A percentile compares a stretch with the other conserved stretches of the same genome.
These are phyloP conservation scores for Lacerta bilineata DNA, from an alignment of 2,797 vertebrate genomes.

Conservation along the genomic window DNA sequence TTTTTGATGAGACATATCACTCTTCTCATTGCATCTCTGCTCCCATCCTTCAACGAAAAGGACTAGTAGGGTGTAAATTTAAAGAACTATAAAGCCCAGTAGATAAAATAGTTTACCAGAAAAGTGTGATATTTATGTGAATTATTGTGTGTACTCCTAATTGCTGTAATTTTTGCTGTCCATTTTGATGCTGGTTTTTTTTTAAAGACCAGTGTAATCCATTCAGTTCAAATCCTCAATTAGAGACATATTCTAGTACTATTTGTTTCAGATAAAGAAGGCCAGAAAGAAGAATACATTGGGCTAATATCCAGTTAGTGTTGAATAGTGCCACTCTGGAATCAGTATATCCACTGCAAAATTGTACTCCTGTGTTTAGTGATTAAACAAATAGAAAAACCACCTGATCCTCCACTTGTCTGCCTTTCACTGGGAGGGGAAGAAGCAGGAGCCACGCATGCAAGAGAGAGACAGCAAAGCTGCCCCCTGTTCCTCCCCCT, in stretches of 20 bases:
- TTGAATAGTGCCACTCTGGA: neutral
- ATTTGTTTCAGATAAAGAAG: neutral
- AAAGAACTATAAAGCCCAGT: neutral
- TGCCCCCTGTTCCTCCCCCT: conserved; percentile 42
- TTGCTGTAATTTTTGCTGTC: conserved; percentile 23
- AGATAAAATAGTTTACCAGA: neutral
- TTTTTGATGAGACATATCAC: neutral
- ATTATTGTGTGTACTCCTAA: conserved; percentile 21
- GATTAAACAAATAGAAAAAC: no score
- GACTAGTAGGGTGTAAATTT: neutral
- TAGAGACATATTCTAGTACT: neutral
- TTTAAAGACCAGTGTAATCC: neutral
- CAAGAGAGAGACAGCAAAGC: neutral
- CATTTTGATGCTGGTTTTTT: neutral
- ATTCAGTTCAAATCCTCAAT: neutral
- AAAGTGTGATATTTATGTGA: neutral
- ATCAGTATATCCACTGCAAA: neutral
- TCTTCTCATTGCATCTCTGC: neutral
- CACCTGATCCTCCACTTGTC: neutral
- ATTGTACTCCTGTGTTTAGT: no score
- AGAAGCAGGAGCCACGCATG: no score
- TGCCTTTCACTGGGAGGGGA: no score
- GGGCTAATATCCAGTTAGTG: neutral
- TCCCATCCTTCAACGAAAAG: neutral
- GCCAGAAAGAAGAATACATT: neutral